Conservation (phyloP, 2,888 invertebrate species). For the Schizotus pectinicornis region DNA sequence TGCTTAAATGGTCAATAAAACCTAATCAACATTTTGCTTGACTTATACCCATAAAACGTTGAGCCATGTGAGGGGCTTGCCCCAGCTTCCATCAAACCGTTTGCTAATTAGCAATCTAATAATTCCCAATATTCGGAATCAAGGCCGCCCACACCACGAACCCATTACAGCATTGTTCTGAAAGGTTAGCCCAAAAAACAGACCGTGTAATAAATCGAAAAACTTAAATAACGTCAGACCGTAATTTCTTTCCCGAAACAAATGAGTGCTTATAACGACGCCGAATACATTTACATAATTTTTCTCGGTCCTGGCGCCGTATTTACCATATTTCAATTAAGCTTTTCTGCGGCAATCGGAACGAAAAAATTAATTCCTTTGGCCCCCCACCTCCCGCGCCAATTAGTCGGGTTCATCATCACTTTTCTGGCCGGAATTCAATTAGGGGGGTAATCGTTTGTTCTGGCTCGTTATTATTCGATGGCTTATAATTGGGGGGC, state of each 20-base stretch:
- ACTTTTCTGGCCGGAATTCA: neutral
- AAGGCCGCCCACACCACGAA: too few relatives aligned
- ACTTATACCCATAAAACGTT: too few relatives aligned
- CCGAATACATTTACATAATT: slow-evolving; percentile 26
- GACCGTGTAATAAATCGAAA: slow-evolving; percentile 27
- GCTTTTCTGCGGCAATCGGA: neutral
- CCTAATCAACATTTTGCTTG: too few relatives aligned
- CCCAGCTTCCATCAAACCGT: too few relatives aligned
- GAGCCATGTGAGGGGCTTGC: too few relatives aligned
- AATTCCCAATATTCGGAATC: too few relatives aligned
- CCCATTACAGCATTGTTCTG: too few relatives aligned
- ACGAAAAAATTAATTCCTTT: neutral
- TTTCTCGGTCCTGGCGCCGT: slow-evolving; percentile 5
- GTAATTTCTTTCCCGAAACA: slow-evolving; percentile 1
- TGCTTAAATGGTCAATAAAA: too few relatives aligned
- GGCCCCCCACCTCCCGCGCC: neutral
- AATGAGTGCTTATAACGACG: slow-evolving; percentile 8
- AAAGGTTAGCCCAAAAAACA: neutral
- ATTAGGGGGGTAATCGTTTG: neutral
- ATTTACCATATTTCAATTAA: slow-evolving; percentile 11
- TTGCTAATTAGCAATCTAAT: too few relatives aligned
- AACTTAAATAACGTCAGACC: slow-evolving; percentile 10
- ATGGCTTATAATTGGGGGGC: neutral
- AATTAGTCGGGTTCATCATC: neutral
- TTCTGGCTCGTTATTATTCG: neutral